Evolutionary conservation across 2,797 vertebrate genomes (phyloP).

Genomic region (Phrynocephalus guinanensis): DNA sequence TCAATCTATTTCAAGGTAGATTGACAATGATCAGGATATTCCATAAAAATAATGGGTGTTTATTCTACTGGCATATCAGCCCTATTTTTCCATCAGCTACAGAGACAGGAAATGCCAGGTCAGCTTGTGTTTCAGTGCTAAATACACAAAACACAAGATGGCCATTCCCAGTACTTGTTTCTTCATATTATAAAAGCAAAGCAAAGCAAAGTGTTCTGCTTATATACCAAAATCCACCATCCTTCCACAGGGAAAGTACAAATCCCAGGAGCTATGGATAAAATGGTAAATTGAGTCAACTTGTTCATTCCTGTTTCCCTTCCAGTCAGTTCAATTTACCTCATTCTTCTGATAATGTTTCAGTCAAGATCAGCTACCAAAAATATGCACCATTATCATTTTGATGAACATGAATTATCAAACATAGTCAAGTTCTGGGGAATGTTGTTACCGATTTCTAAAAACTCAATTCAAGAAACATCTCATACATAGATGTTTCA

Average conservation of each 20-base stretch:
- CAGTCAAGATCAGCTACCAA: not conserved
- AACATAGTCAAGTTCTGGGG: not conserved
- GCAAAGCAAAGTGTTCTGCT: too few species aligned
- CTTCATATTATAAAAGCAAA: not conserved
- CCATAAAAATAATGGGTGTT: not conserved
- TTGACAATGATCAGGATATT: not conserved
- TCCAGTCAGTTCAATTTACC: constrained; percentile 20
- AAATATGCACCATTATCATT: not conserved
- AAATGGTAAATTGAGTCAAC: not conserved
- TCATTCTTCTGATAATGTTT: not conserved
- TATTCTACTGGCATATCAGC: not conserved
- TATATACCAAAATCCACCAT: not conserved
- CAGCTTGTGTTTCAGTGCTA: not conserved
- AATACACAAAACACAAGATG: not conserved
- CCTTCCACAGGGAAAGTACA: not conserved
- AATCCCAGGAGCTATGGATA: not conserved
- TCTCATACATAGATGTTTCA: not conserved
- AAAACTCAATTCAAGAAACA: not conserved
- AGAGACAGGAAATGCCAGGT: not conserved
- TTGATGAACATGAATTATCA: not conserved
- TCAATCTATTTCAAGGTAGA: not conserved
- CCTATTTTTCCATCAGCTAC: not conserved
- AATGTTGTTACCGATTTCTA: not conserved
- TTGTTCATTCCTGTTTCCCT: not conserved
- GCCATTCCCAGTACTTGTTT: not conserved